phyloP scores from a whole-genome alignment of 2,888 invertebrate species.

The Trisateles emortualis region DNA sequence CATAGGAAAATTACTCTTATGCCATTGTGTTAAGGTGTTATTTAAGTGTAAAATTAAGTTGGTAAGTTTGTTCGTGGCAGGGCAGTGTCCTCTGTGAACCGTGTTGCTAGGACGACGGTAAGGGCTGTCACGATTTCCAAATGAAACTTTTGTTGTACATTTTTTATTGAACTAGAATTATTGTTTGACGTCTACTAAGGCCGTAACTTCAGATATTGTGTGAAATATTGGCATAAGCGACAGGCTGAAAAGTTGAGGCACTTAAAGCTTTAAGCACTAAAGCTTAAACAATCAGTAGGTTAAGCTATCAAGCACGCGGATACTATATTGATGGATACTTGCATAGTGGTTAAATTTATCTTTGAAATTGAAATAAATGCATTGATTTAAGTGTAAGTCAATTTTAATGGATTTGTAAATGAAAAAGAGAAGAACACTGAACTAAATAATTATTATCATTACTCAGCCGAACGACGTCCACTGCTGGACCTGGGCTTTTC shows the following conservation, averaged over 20 bases:
- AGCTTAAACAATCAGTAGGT: too few relatives aligned
- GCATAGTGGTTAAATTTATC: too few relatives aligned
- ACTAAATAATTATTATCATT: too few relatives aligned
- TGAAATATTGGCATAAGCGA: constrained; percentile 36
- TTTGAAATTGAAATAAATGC: too few relatives aligned
- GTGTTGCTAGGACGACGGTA: constrained; percentile 71
- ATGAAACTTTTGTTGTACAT: constrained; percentile 58
- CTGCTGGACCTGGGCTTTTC: too few relatives aligned
- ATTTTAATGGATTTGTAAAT: too few relatives aligned
- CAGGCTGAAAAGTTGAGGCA: constrained; percentile 24
- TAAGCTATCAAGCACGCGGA: too few relatives aligned
- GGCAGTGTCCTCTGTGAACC: constrained; percentile 80
- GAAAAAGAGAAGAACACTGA: too few relatives aligned
- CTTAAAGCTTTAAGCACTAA: too few relatives aligned
- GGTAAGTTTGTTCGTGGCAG: constrained; percentile 59
- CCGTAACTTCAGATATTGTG: constrained; percentile 27
- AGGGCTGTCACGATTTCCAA: constrained; percentile 79
- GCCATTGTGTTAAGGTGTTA: constrained; percentile 36
- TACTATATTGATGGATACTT: too few relatives aligned
- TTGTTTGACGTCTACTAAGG: constrained; percentile 41
- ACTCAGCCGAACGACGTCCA: too few relatives aligned
- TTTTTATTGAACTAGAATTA: constrained; percentile 49
- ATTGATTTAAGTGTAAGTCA: too few relatives aligned
- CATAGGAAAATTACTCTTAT: constrained; percentile 41
- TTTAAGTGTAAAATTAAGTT: constrained; percentile 30